These are phyloP conservation scores for Plebejus argus DNA, from an alignment of 2,888 invertebrate genomes.

Conservation along the genomic window DNA sequence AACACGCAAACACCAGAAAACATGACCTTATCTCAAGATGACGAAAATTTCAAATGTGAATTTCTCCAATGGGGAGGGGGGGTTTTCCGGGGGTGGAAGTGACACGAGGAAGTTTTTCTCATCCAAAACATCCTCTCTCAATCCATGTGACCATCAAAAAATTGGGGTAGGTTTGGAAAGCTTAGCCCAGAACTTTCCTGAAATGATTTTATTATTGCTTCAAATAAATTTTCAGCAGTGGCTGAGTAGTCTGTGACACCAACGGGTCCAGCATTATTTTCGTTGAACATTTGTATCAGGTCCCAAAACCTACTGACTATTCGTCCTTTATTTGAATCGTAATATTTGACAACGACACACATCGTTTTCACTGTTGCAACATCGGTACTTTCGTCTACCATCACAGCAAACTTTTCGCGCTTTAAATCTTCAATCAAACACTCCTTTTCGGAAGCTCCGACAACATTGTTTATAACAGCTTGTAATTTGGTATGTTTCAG, in stretches of 20 bases:
- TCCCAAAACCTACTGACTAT: conserved; percentile 38
- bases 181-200: conserved; percentile 39
- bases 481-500: conserved; percentile 37
- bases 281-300: conserved; percentile 18
- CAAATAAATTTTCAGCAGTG: conserved; percentile 2
- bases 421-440: conserved; percentile 22
- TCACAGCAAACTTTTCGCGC: conserved; percentile 11
- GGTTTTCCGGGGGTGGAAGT: too few relatives aligned
- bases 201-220: conserved; percentile 31
- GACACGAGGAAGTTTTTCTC: too few relatives aligned
- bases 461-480: conserved; percentile 27
- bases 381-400: conserved; percentile 35
- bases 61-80: too few relatives aligned
- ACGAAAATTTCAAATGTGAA: too few relatives aligned
- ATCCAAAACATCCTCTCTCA: too few relatives aligned
- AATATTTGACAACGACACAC: conserved; percentile 37
- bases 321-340: conserved; percentile 33
- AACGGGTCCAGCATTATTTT: conserved; percentile 9
- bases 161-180: too few relatives aligned
- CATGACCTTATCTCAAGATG: too few relatives aligned
- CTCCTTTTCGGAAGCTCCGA: conserved; percentile 25
- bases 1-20: too few relatives aligned
- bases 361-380: conserved; percentile 35
- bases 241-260: not conserved
- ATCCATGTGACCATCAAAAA: too few relatives aligned